Percentiles rank a stretch among this genome's conserved stretches.
Evolutionary conservation across 1,140 invertebrate species (phyloP).

Genomic region (Lethrus apterus): DNA sequence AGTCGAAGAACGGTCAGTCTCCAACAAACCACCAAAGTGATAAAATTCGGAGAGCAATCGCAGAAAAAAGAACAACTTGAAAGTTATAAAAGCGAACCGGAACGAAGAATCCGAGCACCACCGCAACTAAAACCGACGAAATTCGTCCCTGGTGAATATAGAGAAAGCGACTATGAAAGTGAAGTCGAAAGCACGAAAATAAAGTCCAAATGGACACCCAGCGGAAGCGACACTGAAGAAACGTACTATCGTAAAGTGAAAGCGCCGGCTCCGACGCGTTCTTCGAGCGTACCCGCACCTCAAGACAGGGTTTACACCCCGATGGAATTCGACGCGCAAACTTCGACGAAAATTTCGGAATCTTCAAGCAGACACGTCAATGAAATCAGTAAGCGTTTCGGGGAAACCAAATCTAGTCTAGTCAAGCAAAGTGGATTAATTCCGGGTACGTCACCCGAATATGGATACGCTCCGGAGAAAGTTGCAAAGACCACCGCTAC

Average conservation of each 20-base stretch:
- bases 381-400: conserved; percentile 23
- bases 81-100: conserved; percentile 43
- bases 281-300: conserved; percentile 43
- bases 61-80: conserved; percentile 42
- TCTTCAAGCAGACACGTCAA: conserved; percentile 21
- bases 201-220: conserved; percentile 53
- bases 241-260: conserved; percentile 54
- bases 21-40: conserved; percentile 59
- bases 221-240: conserved; percentile 50
- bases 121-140: conserved; percentile 54
- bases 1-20: conserved; percentile 56
- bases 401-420: conserved; percentile 29
- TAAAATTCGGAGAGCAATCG: conserved; percentile 53
- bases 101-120: conserved; percentile 38
- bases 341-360: conserved; percentile 27
- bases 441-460: conserved; percentile 54
- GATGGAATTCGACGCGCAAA: conserved; percentile 53
- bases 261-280: conserved; percentile 42
- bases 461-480: conserved; percentile 46
- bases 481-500: conserved; percentile 43
- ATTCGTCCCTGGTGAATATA: conserved; percentile 58
- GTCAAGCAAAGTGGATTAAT: conserved; percentile 34
- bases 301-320: conserved; percentile 48
- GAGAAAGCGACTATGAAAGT: conserved; percentile 65
- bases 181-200: conserved; percentile 55